phyloP scores from a whole-genome alignment of 2,888 invertebrate genomes.

The Rhagonycha fulva region DNA sequence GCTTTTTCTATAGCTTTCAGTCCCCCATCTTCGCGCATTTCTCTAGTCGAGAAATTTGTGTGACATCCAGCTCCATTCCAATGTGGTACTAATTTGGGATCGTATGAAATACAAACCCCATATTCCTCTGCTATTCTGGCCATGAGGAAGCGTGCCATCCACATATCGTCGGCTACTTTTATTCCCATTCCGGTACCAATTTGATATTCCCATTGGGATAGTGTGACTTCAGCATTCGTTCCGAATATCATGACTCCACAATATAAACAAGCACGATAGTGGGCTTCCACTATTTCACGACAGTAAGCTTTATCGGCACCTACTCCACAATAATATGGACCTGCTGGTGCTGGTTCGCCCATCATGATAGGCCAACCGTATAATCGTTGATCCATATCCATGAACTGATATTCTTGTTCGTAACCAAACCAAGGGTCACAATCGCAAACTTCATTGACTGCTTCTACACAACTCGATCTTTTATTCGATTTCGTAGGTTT shows the following conservation, averaged over 20 bases:
- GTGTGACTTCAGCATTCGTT: slow-evolving; percentile 69
- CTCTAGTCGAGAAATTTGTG: slow-evolving; percentile 86
- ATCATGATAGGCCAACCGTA: slow-evolving; percentile 72
- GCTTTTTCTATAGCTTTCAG: slow-evolving; percentile 73
- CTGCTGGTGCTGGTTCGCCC: slow-evolving; percentile 71
- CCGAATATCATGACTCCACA: slow-evolving; percentile 79
- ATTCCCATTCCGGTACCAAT: slow-evolving; percentile 68
- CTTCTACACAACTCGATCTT: slow-evolving; percentile 56
- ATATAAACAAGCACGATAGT: slow-evolving; percentile 76
- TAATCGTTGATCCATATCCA: slow-evolving; percentile 64
- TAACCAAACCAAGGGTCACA: slow-evolving; percentile 76
- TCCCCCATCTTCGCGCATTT: slow-evolving; percentile 77
- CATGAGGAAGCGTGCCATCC: slow-evolving; percentile 64
- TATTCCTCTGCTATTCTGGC: slow-evolving; percentile 65
- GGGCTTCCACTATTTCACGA: slow-evolving; percentile 81
- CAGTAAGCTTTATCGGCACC: slow-evolving; percentile 79
- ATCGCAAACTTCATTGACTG: slow-evolving; percentile 62
- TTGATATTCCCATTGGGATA: slow-evolving; percentile 67
- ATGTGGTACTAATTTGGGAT: slow-evolving; percentile 59
- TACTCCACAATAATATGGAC: slow-evolving; percentile 84
- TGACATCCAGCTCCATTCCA: slow-evolving; percentile 78
- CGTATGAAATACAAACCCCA: slow-evolving; percentile 61
- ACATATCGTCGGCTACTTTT: slow-evolving; percentile 63
- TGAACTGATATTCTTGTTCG: slow-evolving; percentile 68
- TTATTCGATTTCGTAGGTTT: slow-evolving; percentile 61